A percentile compares a stretch with the other conserved stretches of the same genome.
Conservation (phyloP, 1,140 invertebrate genomes). For the Bombus fervidus region DNA sequence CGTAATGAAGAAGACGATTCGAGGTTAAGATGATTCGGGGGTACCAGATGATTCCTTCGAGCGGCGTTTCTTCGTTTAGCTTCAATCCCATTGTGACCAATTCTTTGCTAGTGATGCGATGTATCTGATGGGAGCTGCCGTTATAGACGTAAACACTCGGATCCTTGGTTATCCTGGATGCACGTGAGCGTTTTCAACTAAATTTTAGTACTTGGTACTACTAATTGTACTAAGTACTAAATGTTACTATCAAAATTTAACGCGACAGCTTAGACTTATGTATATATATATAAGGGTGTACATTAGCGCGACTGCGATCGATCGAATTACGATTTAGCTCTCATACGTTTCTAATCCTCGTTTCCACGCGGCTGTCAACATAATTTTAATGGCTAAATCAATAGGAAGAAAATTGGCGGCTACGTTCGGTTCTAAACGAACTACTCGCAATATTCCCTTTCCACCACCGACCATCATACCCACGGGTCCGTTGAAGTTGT, state of each 20-base stretch:
- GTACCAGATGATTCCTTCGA: slow-evolving; percentile 88
- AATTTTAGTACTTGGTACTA: neutral
- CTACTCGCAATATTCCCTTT: slow-evolving; percentile 91
- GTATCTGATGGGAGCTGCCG: slow-evolving; percentile 85
- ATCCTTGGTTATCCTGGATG: slow-evolving; percentile 72
- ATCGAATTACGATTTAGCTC: neutral
- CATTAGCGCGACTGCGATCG: neutral
- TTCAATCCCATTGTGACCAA: slow-evolving; percentile 83
- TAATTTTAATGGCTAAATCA: slow-evolving; percentile 91
- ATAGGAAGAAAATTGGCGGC: slow-evolving; percentile 93
- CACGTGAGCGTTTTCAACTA: neutral
- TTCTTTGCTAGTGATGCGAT: slow-evolving; percentile 87
- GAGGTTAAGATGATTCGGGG: slow-evolving; percentile 83
- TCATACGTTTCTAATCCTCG: slow-evolving; percentile 85
- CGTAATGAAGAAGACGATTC: slow-evolving; percentile 82
- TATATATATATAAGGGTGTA: neutral
- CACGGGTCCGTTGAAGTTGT: slow-evolving; percentile 97
- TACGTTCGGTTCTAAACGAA: slow-evolving; percentile 86
- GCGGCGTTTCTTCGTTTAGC: slow-evolving; percentile 83
- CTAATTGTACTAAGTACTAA: too few species aligned
- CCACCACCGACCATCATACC: slow-evolving; percentile 89
- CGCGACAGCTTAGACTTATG: neutral
- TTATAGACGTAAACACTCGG: slow-evolving; percentile 86
- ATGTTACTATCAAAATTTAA: neutral
- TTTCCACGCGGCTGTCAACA: slow-evolving; percentile 90